These are phyloP conservation scores for Eretmochelys imbricata DNA, from an alignment of 2,113 vertebrate species.

Conservation along the genomic window DNA sequence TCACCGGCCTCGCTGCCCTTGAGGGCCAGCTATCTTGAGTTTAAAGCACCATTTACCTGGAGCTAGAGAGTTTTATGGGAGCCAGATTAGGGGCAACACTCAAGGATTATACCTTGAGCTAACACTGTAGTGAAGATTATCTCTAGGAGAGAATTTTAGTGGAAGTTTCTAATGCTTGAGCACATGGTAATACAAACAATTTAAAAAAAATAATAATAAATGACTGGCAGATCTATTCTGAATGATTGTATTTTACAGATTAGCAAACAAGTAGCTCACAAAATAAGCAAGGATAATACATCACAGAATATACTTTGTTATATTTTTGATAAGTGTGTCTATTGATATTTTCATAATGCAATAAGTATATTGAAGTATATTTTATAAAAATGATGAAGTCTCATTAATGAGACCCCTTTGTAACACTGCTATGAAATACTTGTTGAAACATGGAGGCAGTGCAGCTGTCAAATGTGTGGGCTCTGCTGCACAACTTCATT, in stretches of 20 bases:
- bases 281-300: neutral
- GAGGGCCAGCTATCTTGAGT: neutral
- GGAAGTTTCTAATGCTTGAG: neutral
- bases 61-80: neutral
- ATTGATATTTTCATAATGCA: neutral
- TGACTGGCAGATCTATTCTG: neutral
- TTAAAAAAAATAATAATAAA: neutral
- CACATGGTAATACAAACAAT: neutral
- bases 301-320: neutral
- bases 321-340: neutral
- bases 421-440: slow-evolving; percentile 2
- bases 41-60: neutral
- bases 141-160: neutral
- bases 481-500: neutral
- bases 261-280: neutral
- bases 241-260: slow-evolving; percentile 8
- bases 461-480: neutral
- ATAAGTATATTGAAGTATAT: neutral
- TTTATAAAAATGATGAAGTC: neutral
- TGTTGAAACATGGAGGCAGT: neutral
- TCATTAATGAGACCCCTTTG: neutral
- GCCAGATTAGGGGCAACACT: neutral
- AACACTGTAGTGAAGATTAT: neutral
- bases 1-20: accelerated
- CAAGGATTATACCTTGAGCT: neutral